phyloP scores from a whole-genome alignment of 2,888 invertebrate species.

The Therioaphis trifolii region DNA sequence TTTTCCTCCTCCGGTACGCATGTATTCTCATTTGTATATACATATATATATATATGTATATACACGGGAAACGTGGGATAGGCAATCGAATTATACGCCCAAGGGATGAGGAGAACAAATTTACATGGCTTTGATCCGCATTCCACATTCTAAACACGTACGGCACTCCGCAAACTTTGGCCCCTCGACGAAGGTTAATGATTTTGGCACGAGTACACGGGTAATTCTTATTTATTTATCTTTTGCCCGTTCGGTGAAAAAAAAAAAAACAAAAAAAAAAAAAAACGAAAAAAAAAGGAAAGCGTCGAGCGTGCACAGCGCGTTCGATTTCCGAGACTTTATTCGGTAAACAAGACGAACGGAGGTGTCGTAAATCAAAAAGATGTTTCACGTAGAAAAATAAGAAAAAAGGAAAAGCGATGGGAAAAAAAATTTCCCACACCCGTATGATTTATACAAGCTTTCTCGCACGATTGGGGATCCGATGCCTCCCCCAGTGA shows the following conservation, averaged over 20 bases:
- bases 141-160: constrained; percentile 58
- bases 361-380: constrained; percentile 53
- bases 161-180: constrained; percentile 47
- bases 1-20: no score
- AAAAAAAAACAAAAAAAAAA: constrained; percentile 5
- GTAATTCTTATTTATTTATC: constrained; percentile 55
- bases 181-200: constrained; percentile 46
- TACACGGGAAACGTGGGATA: constrained; percentile 26
- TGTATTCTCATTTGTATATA: background rate
- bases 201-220: constrained; percentile 52
- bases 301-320: background rate
- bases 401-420: background rate
- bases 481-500: constrained; percentile 8
- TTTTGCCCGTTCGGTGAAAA: background rate
- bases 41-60: background rate
- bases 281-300: background rate
- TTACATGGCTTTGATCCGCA: constrained; percentile 60
- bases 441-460: constrained; percentile 54
- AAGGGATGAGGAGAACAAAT: constrained; percentile 56
- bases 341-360: constrained; percentile 38
- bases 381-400: background rate
- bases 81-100: constrained; percentile 62
- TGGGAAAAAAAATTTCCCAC: constrained; percentile 40
- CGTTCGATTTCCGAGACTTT: constrained; percentile 53
- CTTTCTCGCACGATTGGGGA: constrained; percentile 28